Conservation (phyloP, 1,140 invertebrate species). For the Latrodectus geometricus region DNA sequence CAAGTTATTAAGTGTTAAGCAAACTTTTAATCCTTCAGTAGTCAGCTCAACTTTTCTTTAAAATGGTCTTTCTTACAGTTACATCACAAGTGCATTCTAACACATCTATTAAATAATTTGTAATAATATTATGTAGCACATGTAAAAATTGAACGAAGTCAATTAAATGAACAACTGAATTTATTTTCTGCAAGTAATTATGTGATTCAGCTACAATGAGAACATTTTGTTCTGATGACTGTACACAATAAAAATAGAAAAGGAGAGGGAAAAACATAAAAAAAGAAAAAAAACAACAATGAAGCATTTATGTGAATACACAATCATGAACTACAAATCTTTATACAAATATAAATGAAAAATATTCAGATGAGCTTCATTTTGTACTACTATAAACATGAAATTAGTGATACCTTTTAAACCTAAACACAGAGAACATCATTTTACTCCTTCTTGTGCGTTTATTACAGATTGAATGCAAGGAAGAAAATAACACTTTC, state of each 20-base stretch:
- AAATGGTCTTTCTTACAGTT: too few species aligned
- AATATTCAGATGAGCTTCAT: conserved; percentile 41
- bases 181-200: background rate
- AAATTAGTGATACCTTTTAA: conserved; percentile 27
- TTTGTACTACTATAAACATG: conserved; percentile 56
- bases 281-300: conserved; percentile 33
- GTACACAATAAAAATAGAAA: conserved; percentile 46
- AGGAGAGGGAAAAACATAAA: background rate
- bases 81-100: too few species aligned
- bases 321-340: conserved; percentile 27
- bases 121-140: too few species aligned
- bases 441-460: conserved; percentile 51
- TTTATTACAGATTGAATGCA: conserved; percentile 36
- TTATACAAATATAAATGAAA: conserved; percentile 41
- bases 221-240: conserved; percentile 59
- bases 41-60: too few species aligned
- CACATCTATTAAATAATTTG: too few species aligned
- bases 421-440: conserved; percentile 12
- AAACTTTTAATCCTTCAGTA: too few species aligned
- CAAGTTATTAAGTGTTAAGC: too few species aligned
- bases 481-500: background rate
- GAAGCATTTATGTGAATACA: background rate
- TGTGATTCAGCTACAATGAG: conserved; percentile 24
- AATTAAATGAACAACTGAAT: conserved; percentile 3
- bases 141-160: background rate